Evolutionary conservation across 1,140 invertebrate genomes (phyloP).

Genomic region (Drosophila sucinea): DNA sequence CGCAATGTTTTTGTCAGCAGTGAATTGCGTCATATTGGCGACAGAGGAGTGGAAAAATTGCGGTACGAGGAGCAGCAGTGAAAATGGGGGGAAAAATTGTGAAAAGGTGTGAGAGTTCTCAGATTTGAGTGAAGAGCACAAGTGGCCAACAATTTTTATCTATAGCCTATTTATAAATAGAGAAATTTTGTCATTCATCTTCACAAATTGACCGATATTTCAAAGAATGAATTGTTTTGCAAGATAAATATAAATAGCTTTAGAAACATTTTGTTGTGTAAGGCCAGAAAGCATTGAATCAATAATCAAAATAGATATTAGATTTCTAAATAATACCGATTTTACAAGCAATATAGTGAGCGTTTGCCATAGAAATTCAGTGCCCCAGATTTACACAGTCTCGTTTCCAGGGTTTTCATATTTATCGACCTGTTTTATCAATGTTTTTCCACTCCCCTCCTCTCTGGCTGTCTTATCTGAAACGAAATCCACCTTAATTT

Average conservation of each 20-base stretch:
- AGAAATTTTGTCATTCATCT: conserved; percentile 55
- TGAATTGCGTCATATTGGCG: conserved; percentile 62
- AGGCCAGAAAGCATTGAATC: neutral
- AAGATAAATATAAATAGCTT: conserved; percentile 1
- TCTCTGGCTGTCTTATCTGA: neutral
- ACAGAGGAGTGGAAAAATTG: conserved; percentile 10
- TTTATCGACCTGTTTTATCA: neutral
- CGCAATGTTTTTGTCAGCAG: conserved; percentile 50
- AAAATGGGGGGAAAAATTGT: conserved; percentile 28
- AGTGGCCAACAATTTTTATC: conserved; percentile 32
- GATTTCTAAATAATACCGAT: neutral
- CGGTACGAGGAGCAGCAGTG: neutral
- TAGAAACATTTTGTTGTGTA: conserved; percentile 1
- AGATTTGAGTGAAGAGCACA: conserved; percentile 31
- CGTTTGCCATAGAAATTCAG: neutral
- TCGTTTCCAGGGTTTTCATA: neutral
- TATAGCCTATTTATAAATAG: conserved; percentile 61
- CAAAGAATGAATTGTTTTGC: conserved; percentile 14
- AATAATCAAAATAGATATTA: neutral
- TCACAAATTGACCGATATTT: conserved; percentile 58
- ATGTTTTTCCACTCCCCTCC: neutral
- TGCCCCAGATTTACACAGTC: neutral
- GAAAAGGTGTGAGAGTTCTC: conserved; percentile 58
- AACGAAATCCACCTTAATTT: conserved; percentile 5
- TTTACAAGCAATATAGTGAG: too few species aligned